These are phyloP conservation scores for Mizuhopecten yessoensis DNA, from an alignment of 1,140 invertebrate species.

Conservation along the genomic window DNA sequence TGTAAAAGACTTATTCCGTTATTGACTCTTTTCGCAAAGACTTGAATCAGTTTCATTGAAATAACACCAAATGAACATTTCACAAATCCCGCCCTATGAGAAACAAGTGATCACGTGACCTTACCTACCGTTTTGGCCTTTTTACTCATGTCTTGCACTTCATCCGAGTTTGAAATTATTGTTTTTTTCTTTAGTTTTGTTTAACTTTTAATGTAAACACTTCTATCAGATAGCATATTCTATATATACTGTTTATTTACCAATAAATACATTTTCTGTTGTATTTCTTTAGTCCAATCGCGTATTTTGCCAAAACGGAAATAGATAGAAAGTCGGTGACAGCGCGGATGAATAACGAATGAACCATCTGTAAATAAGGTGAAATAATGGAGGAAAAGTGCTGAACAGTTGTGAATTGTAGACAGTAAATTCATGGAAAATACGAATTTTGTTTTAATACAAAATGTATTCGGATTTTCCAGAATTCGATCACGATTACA, in stretches of 20 bases:
- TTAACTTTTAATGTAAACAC: not conserved
- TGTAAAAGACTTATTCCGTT: too few relatives aligned
- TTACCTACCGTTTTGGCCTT: constrained; percentile 31
- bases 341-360: constrained; percentile 32
- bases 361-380: constrained; percentile 38
- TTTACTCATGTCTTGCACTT: constrained; percentile 34
- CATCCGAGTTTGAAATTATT: constrained; percentile 15
- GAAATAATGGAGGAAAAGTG: constrained; percentile 38
- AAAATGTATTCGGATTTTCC: constrained; percentile 38
- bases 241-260: not conserved
- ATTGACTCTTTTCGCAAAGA: too few relatives aligned
- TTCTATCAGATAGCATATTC: not conserved
- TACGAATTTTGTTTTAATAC: constrained; percentile 1
- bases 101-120: not conserved
- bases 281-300: not conserved
- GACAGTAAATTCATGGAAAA: constrained; percentile 31
- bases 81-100: not conserved
- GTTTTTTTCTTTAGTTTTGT: not conserved
- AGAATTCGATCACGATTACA: constrained; percentile 33
- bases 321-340: constrained; percentile 8
- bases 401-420: constrained; percentile 34
- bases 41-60: too few relatives aligned
- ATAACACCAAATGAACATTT: not conserved
- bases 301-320: constrained; percentile 13
- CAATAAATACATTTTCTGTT: not conserved